Evolutionary conservation across 2,888 invertebrate species (phyloP).

Genomic region (Hybos culiciformis): DNA sequence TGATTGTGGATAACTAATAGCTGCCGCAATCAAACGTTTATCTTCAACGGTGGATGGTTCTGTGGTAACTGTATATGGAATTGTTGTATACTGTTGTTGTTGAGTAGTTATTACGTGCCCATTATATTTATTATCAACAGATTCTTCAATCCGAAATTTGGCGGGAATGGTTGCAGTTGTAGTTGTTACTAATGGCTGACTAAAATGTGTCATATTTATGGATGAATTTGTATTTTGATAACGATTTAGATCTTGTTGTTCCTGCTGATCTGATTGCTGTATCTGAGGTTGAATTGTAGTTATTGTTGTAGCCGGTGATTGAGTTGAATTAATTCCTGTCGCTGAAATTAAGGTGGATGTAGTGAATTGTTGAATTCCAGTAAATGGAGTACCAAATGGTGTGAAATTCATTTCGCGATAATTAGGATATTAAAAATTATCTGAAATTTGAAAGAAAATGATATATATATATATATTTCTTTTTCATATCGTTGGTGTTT

Average conservation of each 20-base stretch:
- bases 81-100: slow-evolving; percentile 23
- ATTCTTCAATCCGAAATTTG: slow-evolving; percentile 47
- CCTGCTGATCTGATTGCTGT: not conserved
- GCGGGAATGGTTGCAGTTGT: slow-evolving; percentile 38
- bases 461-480: too few species aligned
- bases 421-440: slow-evolving; percentile 1
- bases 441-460: slow-evolving; percentile 5
- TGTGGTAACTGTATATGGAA: slow-evolving; percentile 20
- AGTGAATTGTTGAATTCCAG: slow-evolving; percentile 73
- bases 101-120: slow-evolving; percentile 28
- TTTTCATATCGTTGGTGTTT: too few species aligned
- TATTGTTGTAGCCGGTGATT: slow-evolving; percentile 22
- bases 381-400: slow-evolving; percentile 69
- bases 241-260: slow-evolving; percentile 20
- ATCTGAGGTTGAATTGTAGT: slow-evolving; percentile 16
- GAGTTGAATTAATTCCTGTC: slow-evolving; percentile 31
- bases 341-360: slow-evolving; percentile 41
- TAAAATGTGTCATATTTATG: slow-evolving; percentile 38
- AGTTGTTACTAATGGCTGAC: slow-evolving; percentile 35
- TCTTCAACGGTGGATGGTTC: slow-evolving; percentile 16
- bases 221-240: slow-evolving; percentile 26
- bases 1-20: slow-evolving; percentile 26
- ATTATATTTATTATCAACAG: slow-evolving; percentile 41
- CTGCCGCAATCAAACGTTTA: slow-evolving; percentile 23
- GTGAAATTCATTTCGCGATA: slow-evolving; percentile 66